Evolutionary conservation across 2,113 vertebrate species (phyloP), one percentile per base, ranked within the genome.

Genomic region (Oryzias woworae): DNA sequence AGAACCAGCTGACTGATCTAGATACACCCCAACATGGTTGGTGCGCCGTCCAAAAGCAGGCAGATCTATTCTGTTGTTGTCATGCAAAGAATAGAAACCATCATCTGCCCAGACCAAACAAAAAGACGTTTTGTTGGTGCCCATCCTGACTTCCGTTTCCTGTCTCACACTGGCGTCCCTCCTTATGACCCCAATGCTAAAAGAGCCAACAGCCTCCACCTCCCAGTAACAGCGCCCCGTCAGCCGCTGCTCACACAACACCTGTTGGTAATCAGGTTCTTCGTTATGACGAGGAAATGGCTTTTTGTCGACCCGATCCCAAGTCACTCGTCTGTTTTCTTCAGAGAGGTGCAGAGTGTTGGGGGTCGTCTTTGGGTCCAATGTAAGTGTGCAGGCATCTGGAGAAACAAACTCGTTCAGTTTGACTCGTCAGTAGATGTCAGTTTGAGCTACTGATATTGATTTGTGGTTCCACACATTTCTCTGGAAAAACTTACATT

Each of bases 401-500:
- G 74, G 15, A 69, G 20, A 46, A 36, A n/a, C 58, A 1, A 58
- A 48, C 71, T 58, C 1, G 15, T 6, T 28, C 3, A 36, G 36
- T 12, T 36, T 36, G 36, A 13, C 36, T 36, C 7, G 12, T 36
- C 36, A 36, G 8, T 12, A 36, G 36, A 36, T 8, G 12, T 36
- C 10, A 36, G 8, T 36, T 36, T 12, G 36, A 10, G 8, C 10
- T 12, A 1, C 8, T 36, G 36, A 36, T 36, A 10, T 8, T 36
- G 36, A 36, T 41, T 45, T 2, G 10, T 14, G 15, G 16, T n/a
- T 16, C 17, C 36, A 36, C 36, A 36, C 36, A 36, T 36, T 36
- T 36, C 36, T 36, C 36, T 36, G 10, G 36, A 36, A 36, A 15
- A 5, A 78, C 85, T 77, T 81, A 89, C 88, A 88, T 83, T 89